Percentiles rank a stretch among this genome's conserved stretches.
Evolutionary conservation across 2,888 invertebrate species (phyloP).

Genomic region (Junonia oenone): DNA sequence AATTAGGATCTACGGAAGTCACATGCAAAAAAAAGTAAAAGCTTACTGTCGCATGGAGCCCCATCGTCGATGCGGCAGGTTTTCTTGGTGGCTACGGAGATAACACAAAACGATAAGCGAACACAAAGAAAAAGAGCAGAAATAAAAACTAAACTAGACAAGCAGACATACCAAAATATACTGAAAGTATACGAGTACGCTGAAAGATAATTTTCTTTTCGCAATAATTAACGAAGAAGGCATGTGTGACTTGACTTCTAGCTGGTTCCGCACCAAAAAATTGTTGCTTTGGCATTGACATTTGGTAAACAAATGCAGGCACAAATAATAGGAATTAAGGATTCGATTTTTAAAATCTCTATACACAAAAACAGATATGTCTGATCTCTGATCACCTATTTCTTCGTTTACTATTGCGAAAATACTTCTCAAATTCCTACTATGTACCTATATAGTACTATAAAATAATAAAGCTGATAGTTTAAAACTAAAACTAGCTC

Average conservation of each 20-base stretch:
- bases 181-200: neutral
- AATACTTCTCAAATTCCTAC: neutral
- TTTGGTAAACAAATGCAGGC: too few species aligned
- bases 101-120: slow-evolving; percentile 52
- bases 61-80: slow-evolving; percentile 75
- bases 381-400: too few species aligned
- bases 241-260: too few species aligned
- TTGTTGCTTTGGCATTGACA: too few species aligned
- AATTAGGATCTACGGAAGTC: neutral
- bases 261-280: too few species aligned
- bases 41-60: slow-evolving; percentile 79
- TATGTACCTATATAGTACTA: neutral
- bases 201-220: neutral
- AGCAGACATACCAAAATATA: neutral
- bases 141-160: slow-evolving; percentile 19
- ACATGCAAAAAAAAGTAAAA: slow-evolving; percentile 36
- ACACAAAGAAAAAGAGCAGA: slow-evolving; percentile 33
- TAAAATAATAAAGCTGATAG: neutral
- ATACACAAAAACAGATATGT: too few species aligned
- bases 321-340: too few species aligned
- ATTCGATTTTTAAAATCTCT: too few species aligned
- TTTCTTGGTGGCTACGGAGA: slow-evolving; percentile 75
- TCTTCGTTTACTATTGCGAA: neutral
- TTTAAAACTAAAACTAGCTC: neutral
- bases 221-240: neutral